Evolutionary conservation across 2,888 invertebrate species (phyloP).

Genomic region (Opisthograptis luteolata): DNA sequence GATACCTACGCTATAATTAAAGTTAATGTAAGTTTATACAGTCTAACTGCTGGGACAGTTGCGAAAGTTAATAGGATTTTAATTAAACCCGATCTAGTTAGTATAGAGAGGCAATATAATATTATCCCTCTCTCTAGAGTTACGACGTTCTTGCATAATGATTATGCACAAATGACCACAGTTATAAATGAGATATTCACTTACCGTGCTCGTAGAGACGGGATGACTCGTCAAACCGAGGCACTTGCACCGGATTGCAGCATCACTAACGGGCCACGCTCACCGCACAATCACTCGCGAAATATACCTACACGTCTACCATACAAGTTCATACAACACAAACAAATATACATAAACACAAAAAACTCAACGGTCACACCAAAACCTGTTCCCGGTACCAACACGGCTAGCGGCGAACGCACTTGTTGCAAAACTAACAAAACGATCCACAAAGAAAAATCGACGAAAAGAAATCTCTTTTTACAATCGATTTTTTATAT

Average conservation of each 20-base stretch:
- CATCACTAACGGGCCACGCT: slow-evolving; percentile 61
- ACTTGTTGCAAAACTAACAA: slow-evolving; percentile 75
- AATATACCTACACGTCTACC: slow-evolving; percentile 46
- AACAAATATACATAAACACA: slow-evolving; percentile 69
- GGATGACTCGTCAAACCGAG: slow-evolving; percentile 49
- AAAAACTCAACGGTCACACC: slow-evolving; percentile 72
- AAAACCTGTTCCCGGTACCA: slow-evolving; percentile 71
- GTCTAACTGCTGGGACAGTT: not conserved
- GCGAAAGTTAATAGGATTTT: slow-evolving; percentile 19
- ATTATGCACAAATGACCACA: slow-evolving; percentile 39
- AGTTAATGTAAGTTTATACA: not conserved
- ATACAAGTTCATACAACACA: slow-evolving; percentile 43
- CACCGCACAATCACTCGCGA: slow-evolving; percentile 63
- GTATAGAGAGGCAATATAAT: slow-evolving; percentile 5
- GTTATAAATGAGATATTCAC: slow-evolving; percentile 43
- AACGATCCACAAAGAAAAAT: slow-evolving; percentile 61
- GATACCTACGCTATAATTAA: not conserved
- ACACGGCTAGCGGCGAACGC: slow-evolving; percentile 61
- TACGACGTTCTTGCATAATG: slow-evolving; percentile 52
- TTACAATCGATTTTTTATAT: slow-evolving; percentile 71
- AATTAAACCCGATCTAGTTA: slow-evolving; percentile 6
- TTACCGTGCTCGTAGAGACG: slow-evolving; percentile 36
- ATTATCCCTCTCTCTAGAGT: slow-evolving; percentile 11
- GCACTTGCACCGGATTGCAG: slow-evolving; percentile 58
- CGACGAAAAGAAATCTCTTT: slow-evolving; percentile 61